Conservation (phyloP, 2,888 invertebrate species). For the Myopa testacea region DNA sequence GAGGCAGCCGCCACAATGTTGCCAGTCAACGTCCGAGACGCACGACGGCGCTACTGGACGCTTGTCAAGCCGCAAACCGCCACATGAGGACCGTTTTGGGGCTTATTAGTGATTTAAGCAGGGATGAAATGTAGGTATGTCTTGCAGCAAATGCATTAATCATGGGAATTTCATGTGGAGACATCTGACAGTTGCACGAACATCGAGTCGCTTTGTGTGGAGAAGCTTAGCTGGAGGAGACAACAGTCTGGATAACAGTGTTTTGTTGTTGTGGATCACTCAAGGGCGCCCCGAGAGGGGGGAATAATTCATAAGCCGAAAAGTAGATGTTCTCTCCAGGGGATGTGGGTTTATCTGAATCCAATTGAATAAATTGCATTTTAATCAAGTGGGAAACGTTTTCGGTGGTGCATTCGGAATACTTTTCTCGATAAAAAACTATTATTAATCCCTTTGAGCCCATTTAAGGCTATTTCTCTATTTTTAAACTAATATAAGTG, state of each 20-base stretch:
- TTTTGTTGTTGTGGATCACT: constrained; percentile 1
- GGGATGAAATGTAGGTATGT: constrained; percentile 38
- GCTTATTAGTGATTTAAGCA: constrained; percentile 41
- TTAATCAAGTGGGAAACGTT: no score
- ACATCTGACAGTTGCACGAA: constrained; percentile 24
- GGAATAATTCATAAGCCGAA: neutral
- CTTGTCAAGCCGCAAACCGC: constrained; percentile 13
- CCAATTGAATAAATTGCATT: no score
- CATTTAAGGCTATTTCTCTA: no score
- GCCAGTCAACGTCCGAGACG: constrained; percentile 9
- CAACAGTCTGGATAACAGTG: neutral
- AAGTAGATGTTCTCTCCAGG: neutral
- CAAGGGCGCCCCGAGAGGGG: neutral
- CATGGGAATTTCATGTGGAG: constrained; percentile 32
- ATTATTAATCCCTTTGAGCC: no score
- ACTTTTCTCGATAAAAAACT: no score
- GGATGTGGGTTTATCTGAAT: no score
- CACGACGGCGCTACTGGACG: neutral
- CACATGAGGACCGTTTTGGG: constrained; percentile 34
- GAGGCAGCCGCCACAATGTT: neutral
- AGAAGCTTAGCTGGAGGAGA: neutral
- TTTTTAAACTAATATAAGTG: no score
- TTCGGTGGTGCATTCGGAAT: no score
- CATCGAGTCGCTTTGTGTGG: neutral
- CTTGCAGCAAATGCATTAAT: constrained; percentile 41